Evolutionary conservation across 2,113 vertebrate genomes (phyloP), one percentile per base, ranked within the genome.

Genomic region (Vireo altiloquus): DNA sequence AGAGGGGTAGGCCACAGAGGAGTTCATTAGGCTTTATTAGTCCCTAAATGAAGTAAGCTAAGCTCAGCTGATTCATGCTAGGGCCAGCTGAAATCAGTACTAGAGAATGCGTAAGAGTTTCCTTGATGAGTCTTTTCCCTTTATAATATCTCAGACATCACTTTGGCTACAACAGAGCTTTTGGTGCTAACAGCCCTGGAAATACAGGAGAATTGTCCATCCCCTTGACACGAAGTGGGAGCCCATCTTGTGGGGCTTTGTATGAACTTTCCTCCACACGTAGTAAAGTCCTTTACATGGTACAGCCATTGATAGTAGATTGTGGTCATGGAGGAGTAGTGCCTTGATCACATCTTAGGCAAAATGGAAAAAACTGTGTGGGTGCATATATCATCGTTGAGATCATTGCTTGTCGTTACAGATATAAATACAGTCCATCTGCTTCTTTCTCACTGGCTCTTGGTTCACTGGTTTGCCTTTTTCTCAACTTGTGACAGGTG

Each of bases 401-500:
- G 74, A 44, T 72, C 11, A 10, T 31, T 46, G 33, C 59, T 69
- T 89, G 61, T 49, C 37, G 8, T 82, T 87, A 33, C 44, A 61
- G n/a, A 57, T 50, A 63, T 61, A 56, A 78, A 84, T 25, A 13
- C 17, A 81, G 49, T 75, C 57, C 44, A 46, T 83, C 60, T 92
- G 50, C 54, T 69, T 46, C 25, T 64, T 80, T 59, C 72, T 92
- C 31, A 46, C 18, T 81, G 86, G 52, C 44, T 31, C 28, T 83
- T 47, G 39, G 46, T 96, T 95, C 27, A 96, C 95, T 76, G 20
- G 63, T 90, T 89, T 92, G 70, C 57, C 61, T 83, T 74, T 97
- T 94, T 98, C 77, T 96, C 47, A 86, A 95, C 81, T 97, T 90
- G 56, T 90, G 52, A 89, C 97, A 99, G 99, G 99, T 99, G 97